A percentile compares a stretch with the other conserved stretches of the same genome.
These are phyloP conservation scores for Drosophila kepulauana DNA, from an alignment of 1,140 invertebrate genomes.

Conservation along the genomic window DNA sequence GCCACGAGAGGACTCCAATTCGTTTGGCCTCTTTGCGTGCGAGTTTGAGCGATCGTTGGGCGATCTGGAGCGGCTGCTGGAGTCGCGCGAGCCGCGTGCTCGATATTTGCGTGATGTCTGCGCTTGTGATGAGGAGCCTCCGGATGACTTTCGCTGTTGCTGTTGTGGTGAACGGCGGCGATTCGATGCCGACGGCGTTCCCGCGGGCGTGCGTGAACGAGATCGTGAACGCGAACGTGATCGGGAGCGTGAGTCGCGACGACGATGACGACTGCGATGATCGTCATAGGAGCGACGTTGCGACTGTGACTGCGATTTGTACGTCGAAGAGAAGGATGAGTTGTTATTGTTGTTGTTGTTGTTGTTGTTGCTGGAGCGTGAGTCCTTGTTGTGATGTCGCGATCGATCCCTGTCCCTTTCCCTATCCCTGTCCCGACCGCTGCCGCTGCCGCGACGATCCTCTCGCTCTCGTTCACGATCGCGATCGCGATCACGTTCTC, in stretches of 20 bases:
- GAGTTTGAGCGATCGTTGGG: conserved; percentile 34
- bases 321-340: conserved; percentile 34
- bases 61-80: conserved; percentile 64
- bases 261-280: conserved; percentile 22
- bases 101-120: conserved; percentile 58
- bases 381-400: conserved; percentile 50
- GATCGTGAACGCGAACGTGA: conserved; percentile 53
- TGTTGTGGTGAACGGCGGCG: conserved; percentile 30
- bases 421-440: conserved; percentile 32
- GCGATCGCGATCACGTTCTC: conserved; percentile 49
- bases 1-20: conserved; percentile 11
- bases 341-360: conserved; percentile 26
- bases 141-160: background rate
- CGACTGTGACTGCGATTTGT: conserved; percentile 35
- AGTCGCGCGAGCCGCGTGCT: conserved; percentile 44
- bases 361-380: conserved; percentile 48
- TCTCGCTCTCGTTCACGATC: conserved; percentile 18
- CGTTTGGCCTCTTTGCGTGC: conserved; percentile 18
- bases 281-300: conserved; percentile 23
- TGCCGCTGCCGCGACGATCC: background rate
- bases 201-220: conserved; percentile 61
- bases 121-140: background rate
- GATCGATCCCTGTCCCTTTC: conserved; percentile 46
- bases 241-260: conserved; percentile 35
- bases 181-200: conserved; percentile 22